These are phyloP conservation scores for Rhinoderma darwinii DNA, from an alignment of 2,113 vertebrate species.

Conservation along the genomic window DNA sequence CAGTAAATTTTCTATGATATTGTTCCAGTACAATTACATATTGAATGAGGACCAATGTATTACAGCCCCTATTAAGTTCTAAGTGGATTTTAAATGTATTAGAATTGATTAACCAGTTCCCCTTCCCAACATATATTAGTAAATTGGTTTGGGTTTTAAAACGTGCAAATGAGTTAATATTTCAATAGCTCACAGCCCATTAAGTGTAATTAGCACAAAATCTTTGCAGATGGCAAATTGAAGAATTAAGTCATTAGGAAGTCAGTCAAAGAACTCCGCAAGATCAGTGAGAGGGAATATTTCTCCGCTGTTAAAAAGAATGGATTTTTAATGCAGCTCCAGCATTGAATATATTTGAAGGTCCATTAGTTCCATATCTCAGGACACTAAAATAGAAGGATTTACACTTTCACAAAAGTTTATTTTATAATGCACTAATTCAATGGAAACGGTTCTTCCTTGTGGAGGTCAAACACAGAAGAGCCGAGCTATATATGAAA, in stretches of 20 bases:
- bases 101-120: slow-evolving; percentile 63
- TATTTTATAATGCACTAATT: background rate
- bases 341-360: slow-evolving; percentile 32
- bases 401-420: slow-evolving; percentile 5
- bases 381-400: background rate
- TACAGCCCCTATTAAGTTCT: slow-evolving; percentile 64
- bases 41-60: slow-evolving; percentile 58
- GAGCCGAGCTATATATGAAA: background rate
- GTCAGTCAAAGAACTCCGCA: slow-evolving; percentile 67
- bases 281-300: slow-evolving; percentile 59
- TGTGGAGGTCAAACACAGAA: background rate
- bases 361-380: slow-evolving; percentile 33
- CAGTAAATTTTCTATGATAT: background rate
- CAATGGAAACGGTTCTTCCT: background rate
- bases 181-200: slow-evolving; percentile 69
- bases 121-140: slow-evolving; percentile 64
- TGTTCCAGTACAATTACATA: slow-evolving; percentile 39
- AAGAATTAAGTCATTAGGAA: slow-evolving; percentile 69
- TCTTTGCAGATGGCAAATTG: slow-evolving; percentile 65
- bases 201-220: slow-evolving; percentile 70
- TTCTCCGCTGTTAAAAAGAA: slow-evolving; percentile 42
- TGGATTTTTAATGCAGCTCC: slow-evolving; percentile 30
- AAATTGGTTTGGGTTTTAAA: slow-evolving; percentile 65
- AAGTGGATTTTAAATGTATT: slow-evolving; percentile 62
- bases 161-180: slow-evolving; percentile 67